Evolutionary conservation across 2,113 vertebrate species (phyloP), one percentile per base, ranked within the genome.

Genomic region (Triplophysa siluroides): DNA sequence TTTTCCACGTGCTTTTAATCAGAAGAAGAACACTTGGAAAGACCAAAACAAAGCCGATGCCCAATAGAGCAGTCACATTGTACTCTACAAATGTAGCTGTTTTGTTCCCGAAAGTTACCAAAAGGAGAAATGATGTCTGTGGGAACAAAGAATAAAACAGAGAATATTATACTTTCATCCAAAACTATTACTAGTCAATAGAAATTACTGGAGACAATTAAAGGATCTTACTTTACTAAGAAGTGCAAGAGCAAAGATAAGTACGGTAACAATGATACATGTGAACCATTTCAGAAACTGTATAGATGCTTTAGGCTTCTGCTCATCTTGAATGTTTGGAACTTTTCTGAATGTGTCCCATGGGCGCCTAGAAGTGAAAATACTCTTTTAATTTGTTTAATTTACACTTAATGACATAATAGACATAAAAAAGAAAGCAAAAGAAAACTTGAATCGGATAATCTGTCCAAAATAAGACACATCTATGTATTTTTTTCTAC

Each of bases 1-100:
- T 63, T 61, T 92, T 92, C 90, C 91, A 92, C 12, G 85, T 0
- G 80, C 88, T 91, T 72, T 91, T 92, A 7, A 90, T 5, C 1
- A 91, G 24, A 2, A 90, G 41, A 0, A 90, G 67, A 18, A 89
- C 83, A 29, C 83, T 88, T 43, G 91, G 85, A 0, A 41, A 18
- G 0, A 90, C 60, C 54, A 90, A 65, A 33, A 73, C 16, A 54
- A 88, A 88, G 67, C 85, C 86, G 16, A 90, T 81, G 11, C 87
- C 85, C n/a, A 92, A 80, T 26, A 90, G 81, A 8, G 80, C 70
- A 0, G 86, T 67, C 0, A 89, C 86, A 67, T 88, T 91, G 21
- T 88, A 77, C 0, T 84, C 8, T 4, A 18, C 33, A 64, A 14
- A 1, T 60, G 63, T 7, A 90, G 4, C 21, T 79, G 8, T 80